Conservation (phyloP, 2,797 vertebrate genomes). For the Eulemur rubriventer region DNA sequence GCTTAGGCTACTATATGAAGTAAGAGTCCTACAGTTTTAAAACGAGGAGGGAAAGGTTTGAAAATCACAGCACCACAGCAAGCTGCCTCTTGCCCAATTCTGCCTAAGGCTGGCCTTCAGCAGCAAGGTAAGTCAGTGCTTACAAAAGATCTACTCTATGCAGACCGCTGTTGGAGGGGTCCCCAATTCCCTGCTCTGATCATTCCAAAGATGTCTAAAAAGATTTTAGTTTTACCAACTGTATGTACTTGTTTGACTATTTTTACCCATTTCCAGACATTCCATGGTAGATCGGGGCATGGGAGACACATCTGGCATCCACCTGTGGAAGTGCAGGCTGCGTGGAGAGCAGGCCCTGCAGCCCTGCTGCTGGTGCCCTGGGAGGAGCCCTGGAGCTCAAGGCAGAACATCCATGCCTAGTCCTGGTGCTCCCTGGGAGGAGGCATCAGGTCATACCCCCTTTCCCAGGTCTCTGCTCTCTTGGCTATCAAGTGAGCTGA, state of each 20-base stretch:
- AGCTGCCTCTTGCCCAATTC: conserved; percentile 53
- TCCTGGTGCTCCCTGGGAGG: too few relatives aligned
- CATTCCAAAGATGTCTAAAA: conserved; percentile 36
- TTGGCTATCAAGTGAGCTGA: neutral
- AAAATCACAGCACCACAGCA: neutral
- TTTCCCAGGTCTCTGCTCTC: neutral
- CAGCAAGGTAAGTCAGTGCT: conserved; percentile 54
- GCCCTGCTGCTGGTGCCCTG: neutral
- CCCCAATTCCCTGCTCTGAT: conserved; percentile 44
- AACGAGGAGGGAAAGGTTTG: neutral
- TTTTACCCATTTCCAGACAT: neutral
- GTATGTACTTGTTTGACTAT: neutral
- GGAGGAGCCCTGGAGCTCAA: neutral
- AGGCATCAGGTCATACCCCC: accelerated
- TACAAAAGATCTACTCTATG: conserved; percentile 39
- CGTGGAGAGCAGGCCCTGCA: neutral
- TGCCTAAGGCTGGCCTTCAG: conserved; percentile 58
- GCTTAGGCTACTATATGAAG: neutral
- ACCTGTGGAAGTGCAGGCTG: too few relatives aligned
- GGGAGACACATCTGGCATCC: neutral
- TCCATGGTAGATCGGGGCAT: neutral
- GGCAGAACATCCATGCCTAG: neutral
- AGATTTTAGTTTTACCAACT: neutral
- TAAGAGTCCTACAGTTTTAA: neutral
- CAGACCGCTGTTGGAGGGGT: neutral